Conservation (phyloP, 2,113 vertebrate genomes). For the Otis tarda region DNA sequence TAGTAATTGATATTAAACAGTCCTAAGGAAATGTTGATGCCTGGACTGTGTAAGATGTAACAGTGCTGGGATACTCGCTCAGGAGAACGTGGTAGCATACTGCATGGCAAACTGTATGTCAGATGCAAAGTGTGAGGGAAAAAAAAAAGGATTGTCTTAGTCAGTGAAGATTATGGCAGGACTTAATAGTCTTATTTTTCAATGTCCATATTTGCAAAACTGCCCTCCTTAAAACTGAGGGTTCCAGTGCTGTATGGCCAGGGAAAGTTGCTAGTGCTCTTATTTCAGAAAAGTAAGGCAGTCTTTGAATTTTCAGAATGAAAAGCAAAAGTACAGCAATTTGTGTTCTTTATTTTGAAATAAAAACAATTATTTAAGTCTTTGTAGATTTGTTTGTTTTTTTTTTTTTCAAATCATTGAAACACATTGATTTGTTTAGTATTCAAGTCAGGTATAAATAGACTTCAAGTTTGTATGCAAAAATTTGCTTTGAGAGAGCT, state of each 20-base stretch:
- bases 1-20: not conserved
- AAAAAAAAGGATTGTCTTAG: not conserved
- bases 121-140: not conserved
- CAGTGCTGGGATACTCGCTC: not conserved
- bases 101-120: not conserved
- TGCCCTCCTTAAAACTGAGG: not conserved
- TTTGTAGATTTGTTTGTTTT: not conserved
- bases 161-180: not conserved
- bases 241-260: not conserved
- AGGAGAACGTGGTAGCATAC: accelerated
- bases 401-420: not conserved
- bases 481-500: not conserved
- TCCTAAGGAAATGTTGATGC: not conserved
- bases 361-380: not conserved
- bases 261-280: not conserved
- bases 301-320: not conserved
- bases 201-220: not conserved
- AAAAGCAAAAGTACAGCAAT: not conserved
- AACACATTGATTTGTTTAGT: not conserved
- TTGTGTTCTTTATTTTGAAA: not conserved
- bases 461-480: not conserved
- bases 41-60: not conserved
- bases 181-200: not conserved
- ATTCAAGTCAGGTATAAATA: not conserved
- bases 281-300: not conserved